phyloP scores from a whole-genome alignment of 1,140 invertebrate species.

The Megalonaias nervosa region DNA sequence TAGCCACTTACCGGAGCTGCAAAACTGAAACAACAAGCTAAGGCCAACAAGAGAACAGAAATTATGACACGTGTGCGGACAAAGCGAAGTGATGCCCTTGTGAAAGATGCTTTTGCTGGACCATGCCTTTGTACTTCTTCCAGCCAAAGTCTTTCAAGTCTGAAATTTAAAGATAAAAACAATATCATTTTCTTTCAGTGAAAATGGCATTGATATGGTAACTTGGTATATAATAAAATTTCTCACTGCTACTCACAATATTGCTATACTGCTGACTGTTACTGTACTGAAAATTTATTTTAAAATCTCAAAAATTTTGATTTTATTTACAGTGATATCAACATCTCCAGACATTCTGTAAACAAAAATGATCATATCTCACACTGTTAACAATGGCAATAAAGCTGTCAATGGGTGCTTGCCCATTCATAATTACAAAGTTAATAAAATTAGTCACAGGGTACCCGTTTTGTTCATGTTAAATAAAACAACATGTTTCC shows the following conservation, averaged over 20 bases:
- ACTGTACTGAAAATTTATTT: not conserved
- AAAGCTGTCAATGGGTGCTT: too few relatives aligned
- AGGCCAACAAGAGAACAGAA: conserved; percentile 67
- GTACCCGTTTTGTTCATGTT: too few relatives aligned
- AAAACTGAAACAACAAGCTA: conserved; percentile 73
- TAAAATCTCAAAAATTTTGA: not conserved
- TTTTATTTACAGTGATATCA: too few relatives aligned
- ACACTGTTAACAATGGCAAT: too few relatives aligned
- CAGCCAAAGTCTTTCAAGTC: conserved; percentile 68
- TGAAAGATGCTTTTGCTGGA: conserved; percentile 70
- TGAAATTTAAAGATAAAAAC: conserved; percentile 35
- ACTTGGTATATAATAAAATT: not conserved
- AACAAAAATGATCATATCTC: too few relatives aligned
- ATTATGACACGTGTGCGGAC: conserved; percentile 74
- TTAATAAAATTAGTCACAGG: too few relatives aligned
- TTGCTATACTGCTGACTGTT: not conserved
- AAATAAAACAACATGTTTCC: too few relatives aligned
- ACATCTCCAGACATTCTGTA: too few relatives aligned
- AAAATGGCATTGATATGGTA: not conserved
- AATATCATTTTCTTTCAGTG: not conserved
- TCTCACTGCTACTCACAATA: not conserved
- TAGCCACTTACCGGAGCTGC: conserved; percentile 75
- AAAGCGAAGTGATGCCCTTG: conserved; percentile 75
- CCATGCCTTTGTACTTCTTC: conserved; percentile 66
- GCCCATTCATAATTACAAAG: too few relatives aligned